Evolutionary conservation across 2,113 vertebrate species (phyloP).

Genomic region (Microcebus griseorufus): DNA sequence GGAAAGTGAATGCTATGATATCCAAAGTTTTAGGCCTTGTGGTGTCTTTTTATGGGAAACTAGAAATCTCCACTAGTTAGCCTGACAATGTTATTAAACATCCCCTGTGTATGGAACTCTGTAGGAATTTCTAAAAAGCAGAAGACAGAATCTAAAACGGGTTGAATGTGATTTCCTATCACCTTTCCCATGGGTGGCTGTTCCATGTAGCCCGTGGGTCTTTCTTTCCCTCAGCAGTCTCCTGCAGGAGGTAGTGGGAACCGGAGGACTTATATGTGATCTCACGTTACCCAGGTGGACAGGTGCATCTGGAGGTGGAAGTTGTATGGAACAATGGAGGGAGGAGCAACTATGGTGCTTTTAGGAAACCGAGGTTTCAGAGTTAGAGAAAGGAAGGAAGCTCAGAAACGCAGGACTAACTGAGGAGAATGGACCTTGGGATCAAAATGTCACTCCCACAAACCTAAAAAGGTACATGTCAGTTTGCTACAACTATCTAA

Average conservation of each 20-base stretch:
- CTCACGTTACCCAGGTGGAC: background rate
- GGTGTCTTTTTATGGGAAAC: background rate
- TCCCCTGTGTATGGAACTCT: background rate
- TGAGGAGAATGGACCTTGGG: background rate
- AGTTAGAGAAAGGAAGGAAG: background rate
- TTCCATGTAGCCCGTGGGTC: background rate
- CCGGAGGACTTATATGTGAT: background rate
- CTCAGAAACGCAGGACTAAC: background rate
- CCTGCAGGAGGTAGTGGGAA: background rate
- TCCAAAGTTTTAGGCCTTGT: conserved; percentile 11
- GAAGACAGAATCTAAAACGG: background rate
- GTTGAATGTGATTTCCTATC: background rate
- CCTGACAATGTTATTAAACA: conserved; percentile 3
- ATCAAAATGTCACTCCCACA: background rate
- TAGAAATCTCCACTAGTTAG: conserved; percentile 58
- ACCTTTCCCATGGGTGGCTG: background rate
- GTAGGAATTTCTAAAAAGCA: conserved; percentile 18
- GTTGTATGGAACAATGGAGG: background rate
- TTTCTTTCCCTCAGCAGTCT: background rate
- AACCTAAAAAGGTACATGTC: background rate
- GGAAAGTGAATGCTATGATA: conserved; percentile 31
- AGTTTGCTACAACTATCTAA: background rate
- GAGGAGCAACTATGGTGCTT: background rate
- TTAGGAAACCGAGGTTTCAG: background rate
- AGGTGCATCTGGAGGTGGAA: background rate